phyloP scores from a whole-genome alignment of 1,140 invertebrate genomes.

The Megalopta genalis region DNA sequence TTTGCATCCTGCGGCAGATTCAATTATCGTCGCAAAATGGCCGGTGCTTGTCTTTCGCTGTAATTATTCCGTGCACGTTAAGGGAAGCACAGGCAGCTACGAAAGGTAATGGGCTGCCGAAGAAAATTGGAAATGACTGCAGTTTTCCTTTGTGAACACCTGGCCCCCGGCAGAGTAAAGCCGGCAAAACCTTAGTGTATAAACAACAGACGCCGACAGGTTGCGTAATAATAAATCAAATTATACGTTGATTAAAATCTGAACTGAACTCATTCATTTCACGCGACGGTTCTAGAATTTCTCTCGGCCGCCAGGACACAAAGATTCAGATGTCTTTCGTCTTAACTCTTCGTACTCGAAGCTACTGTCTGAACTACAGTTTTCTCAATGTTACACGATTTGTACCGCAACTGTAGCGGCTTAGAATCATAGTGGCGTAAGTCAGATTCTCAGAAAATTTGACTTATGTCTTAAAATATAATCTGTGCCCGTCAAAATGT shows the following conservation, averaged over 20 bases:
- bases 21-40: background rate
- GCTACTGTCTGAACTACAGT: no score
- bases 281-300: no score
- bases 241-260: slow-evolving; percentile 13
- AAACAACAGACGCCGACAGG: background rate
- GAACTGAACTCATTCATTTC: background rate
- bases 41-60: background rate
- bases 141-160: background rate
- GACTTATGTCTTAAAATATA: no score
- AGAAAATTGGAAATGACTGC: background rate
- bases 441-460: no score
- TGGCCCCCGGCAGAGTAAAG: background rate
- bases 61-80: background rate
- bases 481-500: no score
- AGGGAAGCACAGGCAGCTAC: no score
- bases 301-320: no score
- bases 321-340: no score
- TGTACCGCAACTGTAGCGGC: no score
- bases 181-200: background rate
- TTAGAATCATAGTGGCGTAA: no score
- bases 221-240: slow-evolving; percentile 9
- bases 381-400: no score
- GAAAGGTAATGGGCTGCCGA: background rate
- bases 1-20: background rate
- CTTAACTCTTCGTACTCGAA: no score